Base-by-base conservation (phyloP, 2,888 invertebrate genomes). In the Eristalis tenax region DNA sequence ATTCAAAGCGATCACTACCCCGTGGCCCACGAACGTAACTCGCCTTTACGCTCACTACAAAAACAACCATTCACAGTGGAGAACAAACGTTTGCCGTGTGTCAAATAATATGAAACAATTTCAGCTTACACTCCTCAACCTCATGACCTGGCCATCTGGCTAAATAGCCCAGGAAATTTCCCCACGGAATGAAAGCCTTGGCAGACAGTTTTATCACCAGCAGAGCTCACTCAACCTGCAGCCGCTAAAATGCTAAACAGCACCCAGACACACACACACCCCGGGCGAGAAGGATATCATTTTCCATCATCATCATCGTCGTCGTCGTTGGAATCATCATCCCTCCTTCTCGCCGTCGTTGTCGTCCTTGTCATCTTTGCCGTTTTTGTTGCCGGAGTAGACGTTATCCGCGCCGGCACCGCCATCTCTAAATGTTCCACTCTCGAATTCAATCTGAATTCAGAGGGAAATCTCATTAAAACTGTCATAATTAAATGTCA, bases 401-500 rank as follows among this genome's bases (percentile, higher is more conserved):
- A 13, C 89, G 83, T 71, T 87, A 89, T 89, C 89, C 89, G 89
- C 73, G 89, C 89, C 89, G 89, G 26, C 26, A 26, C 26, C 26
- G 26, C 26, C 26, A 26, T 64, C 74, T 78, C 82, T 86, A 83
- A 86, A 86, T 83, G 86, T 79, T 86, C 78, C 74, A 83, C 86
- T 86, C 83, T 86, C 77, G 80, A 86, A 86, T 88, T 87, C 83
- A 87, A 88, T 88, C 79, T 80, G 83, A 80, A 86, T 88, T 88
- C 81, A 89, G 85, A 82, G 88, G 88, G 88, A 89, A 90, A 90
- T 89, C 90, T 91, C 88, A 90, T 91, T 90, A 90, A 90, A 89
- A 90, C 89, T 89, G 89, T 90, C 89, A 89, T 90, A 91, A 91
- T 90, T 90, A 90, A 90, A 90, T 90, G 90, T 89, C 90, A 90